Conservation (phyloP, 2,888 invertebrate genomes). For the Papilio protenor region DNA sequence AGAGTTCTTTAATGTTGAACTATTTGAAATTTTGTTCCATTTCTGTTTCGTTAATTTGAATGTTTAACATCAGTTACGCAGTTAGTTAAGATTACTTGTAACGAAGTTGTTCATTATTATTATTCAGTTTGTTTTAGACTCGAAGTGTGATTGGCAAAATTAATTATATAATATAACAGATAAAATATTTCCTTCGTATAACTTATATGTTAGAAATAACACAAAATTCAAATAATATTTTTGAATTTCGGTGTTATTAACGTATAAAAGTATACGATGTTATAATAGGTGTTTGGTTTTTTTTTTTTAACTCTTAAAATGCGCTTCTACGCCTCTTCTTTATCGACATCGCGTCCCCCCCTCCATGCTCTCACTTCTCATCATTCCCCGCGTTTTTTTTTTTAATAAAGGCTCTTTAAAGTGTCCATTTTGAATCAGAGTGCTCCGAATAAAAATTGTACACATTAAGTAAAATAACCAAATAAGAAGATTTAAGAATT, state of each 20-base stretch:
- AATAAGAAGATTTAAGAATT: neutral
- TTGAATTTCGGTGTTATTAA: neutral
- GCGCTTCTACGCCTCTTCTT: slow-evolving; percentile 24
- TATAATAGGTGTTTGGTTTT: neutral
- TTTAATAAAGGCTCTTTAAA: slow-evolving; percentile 36
- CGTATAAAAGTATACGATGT: neutral
- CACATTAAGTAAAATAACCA: neutral
- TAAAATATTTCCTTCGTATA: slow-evolving; percentile 52
- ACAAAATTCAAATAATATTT: neutral
- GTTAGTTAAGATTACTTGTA: neutral
- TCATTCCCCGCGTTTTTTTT: slow-evolving; percentile 22
- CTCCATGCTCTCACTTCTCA: slow-evolving; percentile 31
- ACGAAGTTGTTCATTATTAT: neutral
- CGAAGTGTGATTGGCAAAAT: neutral
- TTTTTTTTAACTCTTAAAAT: neutral
- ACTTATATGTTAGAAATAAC: slow-evolving; percentile 52
- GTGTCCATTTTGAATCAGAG: slow-evolving; percentile 35
- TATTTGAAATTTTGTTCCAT: neutral
- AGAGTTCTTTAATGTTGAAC: neutral
- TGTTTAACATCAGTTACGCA: neutral
- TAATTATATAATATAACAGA: neutral
- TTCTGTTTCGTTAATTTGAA: neutral
- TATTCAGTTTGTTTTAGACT: neutral
- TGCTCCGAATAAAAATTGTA: neutral
- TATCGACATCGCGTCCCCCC: slow-evolving; percentile 32